phyloP scores from a whole-genome alignment of 2,797 vertebrate species.

The Carduelis carduelis region DNA sequence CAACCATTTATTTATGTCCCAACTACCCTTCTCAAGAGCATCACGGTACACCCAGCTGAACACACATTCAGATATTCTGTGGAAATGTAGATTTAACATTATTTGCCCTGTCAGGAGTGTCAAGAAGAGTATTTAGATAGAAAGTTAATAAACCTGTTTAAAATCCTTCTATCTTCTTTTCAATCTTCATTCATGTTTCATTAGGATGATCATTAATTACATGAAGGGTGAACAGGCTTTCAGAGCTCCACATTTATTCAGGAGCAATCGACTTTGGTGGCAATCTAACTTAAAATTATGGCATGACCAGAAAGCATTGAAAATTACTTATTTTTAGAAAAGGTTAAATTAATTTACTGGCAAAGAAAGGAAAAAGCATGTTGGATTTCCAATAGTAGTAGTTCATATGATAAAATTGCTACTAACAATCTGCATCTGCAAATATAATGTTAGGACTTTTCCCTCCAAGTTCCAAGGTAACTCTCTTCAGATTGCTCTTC shows the following conservation, averaged over 20 bases:
- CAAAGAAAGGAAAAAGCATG: background rate
- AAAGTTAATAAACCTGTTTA: background rate
- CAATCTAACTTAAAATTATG: background rate
- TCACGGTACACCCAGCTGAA: background rate
- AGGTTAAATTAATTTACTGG: background rate
- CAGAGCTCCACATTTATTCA: background rate
- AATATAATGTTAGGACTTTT: conserved; percentile 91
- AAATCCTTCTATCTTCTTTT: background rate
- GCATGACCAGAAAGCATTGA: background rate
- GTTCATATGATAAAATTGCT: background rate
- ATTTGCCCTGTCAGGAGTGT: background rate
- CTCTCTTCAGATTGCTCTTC: conserved; percentile 87
- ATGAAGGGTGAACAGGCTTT: background rate
- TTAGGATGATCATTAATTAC: background rate
- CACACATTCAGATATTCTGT: background rate
- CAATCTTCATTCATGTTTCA: background rate
- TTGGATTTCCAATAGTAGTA: background rate
- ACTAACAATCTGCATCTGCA: conserved; percentile 88
- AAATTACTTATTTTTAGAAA: background rate
- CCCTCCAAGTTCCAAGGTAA: conserved; percentile 87
- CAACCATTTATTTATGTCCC: background rate
- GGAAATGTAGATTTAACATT: background rate
- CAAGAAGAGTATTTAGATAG: background rate
- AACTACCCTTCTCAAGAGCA: background rate
- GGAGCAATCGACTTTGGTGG: rapidly evolving